These are phyloP conservation scores for Sitophilus oryzae DNA, from an alignment of 1,140 invertebrate genomes.

Conservation along the genomic window DNA sequence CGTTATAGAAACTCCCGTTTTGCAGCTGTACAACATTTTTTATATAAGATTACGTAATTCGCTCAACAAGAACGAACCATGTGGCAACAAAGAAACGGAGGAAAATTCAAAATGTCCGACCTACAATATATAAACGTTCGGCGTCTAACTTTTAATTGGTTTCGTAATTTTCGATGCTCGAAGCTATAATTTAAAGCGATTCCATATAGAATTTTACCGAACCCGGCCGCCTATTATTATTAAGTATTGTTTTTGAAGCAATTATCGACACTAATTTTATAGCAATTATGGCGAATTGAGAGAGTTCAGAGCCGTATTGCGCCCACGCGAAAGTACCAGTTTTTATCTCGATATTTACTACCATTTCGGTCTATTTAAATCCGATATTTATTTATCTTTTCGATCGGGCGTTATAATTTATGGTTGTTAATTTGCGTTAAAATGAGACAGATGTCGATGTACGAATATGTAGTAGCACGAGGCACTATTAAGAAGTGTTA, in stretches of 20 bases:
- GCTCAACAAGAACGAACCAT: no score
- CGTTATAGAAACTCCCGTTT: no score
- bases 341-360: no score
- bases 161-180: slow-evolving; percentile 13
- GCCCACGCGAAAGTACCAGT: background rate
- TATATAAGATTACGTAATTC: no score
- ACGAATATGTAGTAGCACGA: no score
- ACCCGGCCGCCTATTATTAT: slow-evolving; percentile 14
- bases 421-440: no score
- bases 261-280: slow-evolving; percentile 22
- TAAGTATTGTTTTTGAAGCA: slow-evolving; percentile 18
- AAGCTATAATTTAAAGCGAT: slow-evolving; percentile 18
- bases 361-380: no score
- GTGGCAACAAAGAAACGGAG: background rate
- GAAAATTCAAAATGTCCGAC: background rate
- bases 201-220: slow-evolving; percentile 15
- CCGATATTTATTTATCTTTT: no score
- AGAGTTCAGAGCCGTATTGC: background rate
- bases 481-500: no score
- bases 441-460: no score
- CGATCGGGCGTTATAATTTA: no score
- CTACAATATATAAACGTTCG: background rate
- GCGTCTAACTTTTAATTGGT: slow-evolving; percentile 22
- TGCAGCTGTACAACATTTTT: no score
- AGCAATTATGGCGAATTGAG: slow-evolving; percentile 9